Conservation (phyloP, 92 coral and sea anemone species). For the Zoanthus sociatus region DNA sequence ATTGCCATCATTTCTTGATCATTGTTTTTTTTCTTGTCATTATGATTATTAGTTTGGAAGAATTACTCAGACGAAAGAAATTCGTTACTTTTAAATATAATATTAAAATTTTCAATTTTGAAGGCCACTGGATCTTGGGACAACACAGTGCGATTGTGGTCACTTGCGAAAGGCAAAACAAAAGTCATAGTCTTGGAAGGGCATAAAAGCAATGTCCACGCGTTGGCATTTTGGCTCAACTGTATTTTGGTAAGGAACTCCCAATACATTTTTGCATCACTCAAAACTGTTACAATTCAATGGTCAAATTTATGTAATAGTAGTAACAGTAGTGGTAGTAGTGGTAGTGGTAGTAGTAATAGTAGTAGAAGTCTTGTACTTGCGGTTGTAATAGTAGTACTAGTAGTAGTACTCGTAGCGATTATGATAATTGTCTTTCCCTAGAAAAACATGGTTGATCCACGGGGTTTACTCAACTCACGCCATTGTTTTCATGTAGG, state of each 20-base stretch:
- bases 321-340: background rate
- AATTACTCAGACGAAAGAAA: no score
- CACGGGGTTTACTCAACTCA: background rate
- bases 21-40: no score
- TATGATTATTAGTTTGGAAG: no score
- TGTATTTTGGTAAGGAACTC: slow-evolving; percentile 75
- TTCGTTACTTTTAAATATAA: no score
- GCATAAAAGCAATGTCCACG: slow-evolving; percentile 93
- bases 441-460: background rate
- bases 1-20: no score
- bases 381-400: background rate
- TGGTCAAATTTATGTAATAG: background rate
- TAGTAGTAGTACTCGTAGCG: background rate
- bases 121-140: slow-evolving; percentile 99
- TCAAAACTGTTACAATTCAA: background rate
- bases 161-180: slow-evolving; percentile 59
- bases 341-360: background rate
- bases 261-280: background rate
- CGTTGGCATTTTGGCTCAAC: slow-evolving; percentile 78
- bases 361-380: no score
- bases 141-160: slow-evolving; percentile 90
- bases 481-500: slow-evolving; percentile 51
- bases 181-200: slow-evolving; percentile 77
- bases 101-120: background rate
- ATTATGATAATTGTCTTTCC: background rate